phyloP scores from a whole-genome alignment of 2,888 invertebrate species.

The Petrolisthes cinctipes region DNA sequence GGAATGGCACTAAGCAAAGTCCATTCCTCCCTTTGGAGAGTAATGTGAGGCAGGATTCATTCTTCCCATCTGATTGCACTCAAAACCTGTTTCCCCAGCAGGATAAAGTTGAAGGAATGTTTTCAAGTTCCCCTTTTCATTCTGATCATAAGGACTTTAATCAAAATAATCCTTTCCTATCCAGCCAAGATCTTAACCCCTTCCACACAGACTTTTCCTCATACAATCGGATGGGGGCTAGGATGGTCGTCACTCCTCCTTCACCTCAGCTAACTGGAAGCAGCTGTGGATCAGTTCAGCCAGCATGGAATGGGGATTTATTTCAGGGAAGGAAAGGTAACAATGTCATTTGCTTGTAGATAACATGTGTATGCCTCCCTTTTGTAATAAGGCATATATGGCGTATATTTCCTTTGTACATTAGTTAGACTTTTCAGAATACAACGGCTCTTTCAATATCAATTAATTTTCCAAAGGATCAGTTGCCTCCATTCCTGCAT shows the following conservation, averaged over 20 bases:
- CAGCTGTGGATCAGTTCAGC: conserved; percentile 43
- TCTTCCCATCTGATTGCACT: background rate
- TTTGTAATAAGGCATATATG: too few relatives aligned
- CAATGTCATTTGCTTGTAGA: conserved; percentile 42
- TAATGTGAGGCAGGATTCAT: background rate
- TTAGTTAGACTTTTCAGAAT: too few relatives aligned
- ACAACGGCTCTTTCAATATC: too few relatives aligned
- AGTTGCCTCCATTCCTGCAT: too few relatives aligned
- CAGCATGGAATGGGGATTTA: conserved; percentile 32
- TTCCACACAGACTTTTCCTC: background rate
- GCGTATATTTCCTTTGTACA: too few relatives aligned
- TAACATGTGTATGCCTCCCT: too few relatives aligned
- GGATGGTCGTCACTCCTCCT: background rate
- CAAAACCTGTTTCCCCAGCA: background rate
- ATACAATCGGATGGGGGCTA: background rate
- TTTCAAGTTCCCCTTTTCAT: too few relatives aligned
- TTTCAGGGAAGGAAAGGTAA: conserved; percentile 30
- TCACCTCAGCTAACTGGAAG: background rate
- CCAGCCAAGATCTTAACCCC: conserved; percentile 2
- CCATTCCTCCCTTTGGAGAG: background rate
- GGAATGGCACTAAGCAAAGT: background rate
- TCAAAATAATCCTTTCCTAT: conserved; percentile 1
- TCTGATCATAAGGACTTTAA: background rate
- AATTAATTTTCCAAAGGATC: too few relatives aligned
- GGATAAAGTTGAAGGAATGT: background rate